Conservation (phyloP, 2,113 vertebrate species). For the Dipodomys merriami region DNA sequence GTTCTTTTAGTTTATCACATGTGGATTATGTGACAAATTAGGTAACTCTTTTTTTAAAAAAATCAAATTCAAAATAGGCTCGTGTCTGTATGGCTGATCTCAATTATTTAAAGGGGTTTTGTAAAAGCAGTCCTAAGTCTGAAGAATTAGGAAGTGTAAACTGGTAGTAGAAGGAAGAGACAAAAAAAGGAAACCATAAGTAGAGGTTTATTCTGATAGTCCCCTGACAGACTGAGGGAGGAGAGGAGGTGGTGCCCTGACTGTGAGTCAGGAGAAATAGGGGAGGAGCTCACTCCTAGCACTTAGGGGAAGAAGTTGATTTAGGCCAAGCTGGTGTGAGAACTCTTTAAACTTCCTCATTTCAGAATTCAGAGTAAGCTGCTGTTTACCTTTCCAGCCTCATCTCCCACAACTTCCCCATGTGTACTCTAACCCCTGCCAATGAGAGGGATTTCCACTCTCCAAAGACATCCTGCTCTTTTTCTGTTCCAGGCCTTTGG, state of each 20-base stretch:
- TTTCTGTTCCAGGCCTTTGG: not conserved
- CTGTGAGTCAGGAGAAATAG: slow-evolving; percentile 15
- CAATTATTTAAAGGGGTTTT: slow-evolving; percentile 15
- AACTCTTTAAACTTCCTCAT: slow-evolving; percentile 71
- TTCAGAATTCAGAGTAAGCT: slow-evolving; percentile 71
- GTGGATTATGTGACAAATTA: slow-evolving; percentile 6
- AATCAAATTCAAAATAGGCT: not conserved
- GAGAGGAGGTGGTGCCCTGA: not conserved
- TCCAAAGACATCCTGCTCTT: slow-evolving; percentile 36
- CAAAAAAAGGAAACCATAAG: not conserved
- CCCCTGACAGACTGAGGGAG: not conserved
- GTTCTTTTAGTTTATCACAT: not conserved
- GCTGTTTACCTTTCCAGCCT: slow-evolving; percentile 47
- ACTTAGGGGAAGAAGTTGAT: slow-evolving; percentile 40
- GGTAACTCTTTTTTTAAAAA: not conserved
- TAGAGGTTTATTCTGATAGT: not conserved
- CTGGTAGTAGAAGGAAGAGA: not conserved
- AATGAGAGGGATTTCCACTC: not conserved
- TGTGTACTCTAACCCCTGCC: slow-evolving; percentile 56
- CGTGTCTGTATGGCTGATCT: not conserved
- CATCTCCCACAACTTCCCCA: slow-evolving; percentile 50
- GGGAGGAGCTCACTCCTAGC: not conserved
- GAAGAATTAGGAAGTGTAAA: slow-evolving; percentile 20
- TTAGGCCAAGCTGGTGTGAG: not conserved
- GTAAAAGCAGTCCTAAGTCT: not conserved